phyloP scores from a whole-genome alignment of 2,113 vertebrate species.

The Thryonomys swinderianus region DNA sequence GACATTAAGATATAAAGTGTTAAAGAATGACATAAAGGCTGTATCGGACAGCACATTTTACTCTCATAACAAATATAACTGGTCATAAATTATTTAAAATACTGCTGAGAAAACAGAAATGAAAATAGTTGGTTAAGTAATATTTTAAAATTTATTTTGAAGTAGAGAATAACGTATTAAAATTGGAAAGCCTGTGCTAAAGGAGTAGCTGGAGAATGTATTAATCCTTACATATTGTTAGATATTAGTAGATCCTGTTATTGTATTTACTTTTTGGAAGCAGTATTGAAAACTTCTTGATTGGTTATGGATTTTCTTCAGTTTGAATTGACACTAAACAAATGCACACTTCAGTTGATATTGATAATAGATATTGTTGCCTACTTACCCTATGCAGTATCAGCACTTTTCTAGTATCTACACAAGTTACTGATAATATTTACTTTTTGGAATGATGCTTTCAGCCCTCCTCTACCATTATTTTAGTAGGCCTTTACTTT shows the following conservation, averaged over 20 bases:
- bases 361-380: neutral
- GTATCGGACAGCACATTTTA: conserved; percentile 58
- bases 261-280: neutral
- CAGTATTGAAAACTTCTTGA: neutral
- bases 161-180: neutral
- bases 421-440: neutral
- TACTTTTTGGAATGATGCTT: neutral
- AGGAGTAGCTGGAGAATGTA: neutral
- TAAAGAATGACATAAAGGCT: conserved; percentile 69
- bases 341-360: neutral
- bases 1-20: conserved; percentile 70
- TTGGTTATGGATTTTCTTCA: neutral
- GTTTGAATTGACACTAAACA: neutral
- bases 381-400: neutral
- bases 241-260: neutral
- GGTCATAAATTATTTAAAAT: conserved; percentile 75
- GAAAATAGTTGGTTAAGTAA: conserved; percentile 69
- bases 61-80: conserved; percentile 64
- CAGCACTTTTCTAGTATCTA: neutral
- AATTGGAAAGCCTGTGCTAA: neutral
- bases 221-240: neutral
- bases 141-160: conserved; percentile 56
- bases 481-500: neutral
- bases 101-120: conserved; percentile 73
- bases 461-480: too few species aligned